Conservation (phyloP, 1,140 invertebrate genomes). For the Drosophila chauvacae region DNA sequence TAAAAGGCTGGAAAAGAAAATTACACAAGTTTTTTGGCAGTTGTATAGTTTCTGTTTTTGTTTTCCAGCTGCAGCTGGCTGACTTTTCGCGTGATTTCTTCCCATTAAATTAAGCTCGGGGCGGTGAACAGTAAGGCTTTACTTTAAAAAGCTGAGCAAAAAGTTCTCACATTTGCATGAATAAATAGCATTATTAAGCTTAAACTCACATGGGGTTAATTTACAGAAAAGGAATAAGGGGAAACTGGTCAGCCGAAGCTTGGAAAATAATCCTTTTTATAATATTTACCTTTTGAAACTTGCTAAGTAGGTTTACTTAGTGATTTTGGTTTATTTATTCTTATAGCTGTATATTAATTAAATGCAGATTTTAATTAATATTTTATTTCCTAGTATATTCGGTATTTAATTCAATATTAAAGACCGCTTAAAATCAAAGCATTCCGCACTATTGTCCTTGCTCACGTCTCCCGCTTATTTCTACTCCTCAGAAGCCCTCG, state of each 20-base stretch:
- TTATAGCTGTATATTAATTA: not conserved
- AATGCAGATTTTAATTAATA: not conserved
- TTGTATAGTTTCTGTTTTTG: conserved; percentile 34
- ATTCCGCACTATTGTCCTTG: not conserved
- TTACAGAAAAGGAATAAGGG: not conserved
- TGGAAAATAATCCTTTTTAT: not conserved
- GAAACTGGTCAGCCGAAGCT: not conserved
- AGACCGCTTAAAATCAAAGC: not conserved
- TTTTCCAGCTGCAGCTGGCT: conserved; percentile 7
- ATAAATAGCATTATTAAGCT: conserved; percentile 13
- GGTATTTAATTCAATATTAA: not conserved
- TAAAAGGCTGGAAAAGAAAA: conserved; percentile 33
- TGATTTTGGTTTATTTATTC: not conserved
- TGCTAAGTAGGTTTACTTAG: not conserved
- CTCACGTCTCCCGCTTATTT: not conserved
- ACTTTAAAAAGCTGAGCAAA: conserved; percentile 1
- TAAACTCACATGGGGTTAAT: not conserved
- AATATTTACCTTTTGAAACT: not conserved
- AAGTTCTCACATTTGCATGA: conserved; percentile 4
- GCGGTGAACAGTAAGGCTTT: not conserved
- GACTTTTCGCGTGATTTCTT: conserved; percentile 19
- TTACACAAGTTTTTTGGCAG: conserved; percentile 43
- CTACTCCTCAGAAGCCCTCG: not conserved
- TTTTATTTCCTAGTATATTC: no score
- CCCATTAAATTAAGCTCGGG: conserved; percentile 8